Evolutionary conservation across 2,113 vertebrate species (phyloP), one percentile per base, ranked within the genome.

Genomic region (Poeciliopsis turrubarensis): DNA sequence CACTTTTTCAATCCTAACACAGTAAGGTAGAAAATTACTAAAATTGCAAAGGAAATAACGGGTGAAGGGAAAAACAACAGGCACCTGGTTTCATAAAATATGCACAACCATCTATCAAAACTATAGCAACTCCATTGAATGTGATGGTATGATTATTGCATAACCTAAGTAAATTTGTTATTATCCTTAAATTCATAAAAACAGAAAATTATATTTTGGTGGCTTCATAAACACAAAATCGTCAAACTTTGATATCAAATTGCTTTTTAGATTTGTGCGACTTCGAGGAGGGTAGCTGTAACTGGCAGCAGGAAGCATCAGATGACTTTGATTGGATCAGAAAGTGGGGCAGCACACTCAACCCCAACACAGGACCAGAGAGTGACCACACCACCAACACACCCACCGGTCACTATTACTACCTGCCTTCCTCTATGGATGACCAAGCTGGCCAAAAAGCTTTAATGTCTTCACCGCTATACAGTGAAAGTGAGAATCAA

Each of bases 371-470:
- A 9, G 90, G 91, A 70, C 94, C 94, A 1, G 78, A 86, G 65
- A 77, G 70, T 4, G 94, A 95, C 83, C 94, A 94, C 89, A 93
- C 93, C 78, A 94, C 93, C 79, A 89, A 86, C 88, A 87, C 93
- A 8, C 65, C 82, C 14, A 32, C 3, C 2, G 94, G 94, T 31
- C 77, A 90, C 72, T 95, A 93, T 82, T 84, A 88, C 64, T 90
- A 86, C 86, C 89, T 94, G 75, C 72, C 86, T 4, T 91, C 92
- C 37, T 81, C 68, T 22, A 60, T 54, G 30, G 51, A 47, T 19
- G 90, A 88, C 67, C 67, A 8, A 34, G 62, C 65, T 0, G 73
- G 77, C n/a, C 82, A 93, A 39, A 93, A 27, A 22, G 90, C 92
- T 44, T 79, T 77, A 39, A 94, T 95, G 87, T 89, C 81, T 60